A percentile compares a stretch with the other conserved stretches of the same genome.
Conservation (phyloP, 1,140 invertebrate species). For the Apis laboriosa region DNA sequence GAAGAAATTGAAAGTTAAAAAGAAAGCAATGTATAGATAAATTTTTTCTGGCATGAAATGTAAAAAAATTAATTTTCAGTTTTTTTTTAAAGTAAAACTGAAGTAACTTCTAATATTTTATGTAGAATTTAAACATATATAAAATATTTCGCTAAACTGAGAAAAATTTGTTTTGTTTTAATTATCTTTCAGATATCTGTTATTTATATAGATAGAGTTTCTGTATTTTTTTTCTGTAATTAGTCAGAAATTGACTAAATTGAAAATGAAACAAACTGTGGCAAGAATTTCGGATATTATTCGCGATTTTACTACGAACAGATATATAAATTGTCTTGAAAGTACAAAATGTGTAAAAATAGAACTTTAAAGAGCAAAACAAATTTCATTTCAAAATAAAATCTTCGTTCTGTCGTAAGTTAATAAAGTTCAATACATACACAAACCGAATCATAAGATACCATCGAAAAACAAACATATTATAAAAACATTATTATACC, state of each 20-base stretch:
- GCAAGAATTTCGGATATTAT: neutral
- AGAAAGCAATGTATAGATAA: no score
- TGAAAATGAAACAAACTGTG: neutral
- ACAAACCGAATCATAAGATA: neutral
- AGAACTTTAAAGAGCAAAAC: neutral
- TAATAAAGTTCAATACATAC: no score
- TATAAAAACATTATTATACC: neutral
- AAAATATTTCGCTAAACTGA: no score
- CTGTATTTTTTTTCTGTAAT: neutral
- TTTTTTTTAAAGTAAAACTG: no score
- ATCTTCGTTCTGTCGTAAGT: no score
- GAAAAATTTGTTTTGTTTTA: neutral
- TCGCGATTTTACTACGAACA: neutral
- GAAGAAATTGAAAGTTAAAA: no score
- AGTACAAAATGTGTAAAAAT: neutral
- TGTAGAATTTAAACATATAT: no score
- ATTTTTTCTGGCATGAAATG: no score
- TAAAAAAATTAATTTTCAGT: no score
- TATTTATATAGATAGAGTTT: neutral
- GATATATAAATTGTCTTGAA: neutral
- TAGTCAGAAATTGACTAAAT: neutral
- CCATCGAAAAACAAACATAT: neutral
- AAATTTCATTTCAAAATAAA: neutral
- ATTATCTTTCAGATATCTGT: no score
- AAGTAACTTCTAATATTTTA: no score